Evolutionary conservation across 2,113 vertebrate genomes (phyloP).

Genomic region (Marmota flaviventris): DNA sequence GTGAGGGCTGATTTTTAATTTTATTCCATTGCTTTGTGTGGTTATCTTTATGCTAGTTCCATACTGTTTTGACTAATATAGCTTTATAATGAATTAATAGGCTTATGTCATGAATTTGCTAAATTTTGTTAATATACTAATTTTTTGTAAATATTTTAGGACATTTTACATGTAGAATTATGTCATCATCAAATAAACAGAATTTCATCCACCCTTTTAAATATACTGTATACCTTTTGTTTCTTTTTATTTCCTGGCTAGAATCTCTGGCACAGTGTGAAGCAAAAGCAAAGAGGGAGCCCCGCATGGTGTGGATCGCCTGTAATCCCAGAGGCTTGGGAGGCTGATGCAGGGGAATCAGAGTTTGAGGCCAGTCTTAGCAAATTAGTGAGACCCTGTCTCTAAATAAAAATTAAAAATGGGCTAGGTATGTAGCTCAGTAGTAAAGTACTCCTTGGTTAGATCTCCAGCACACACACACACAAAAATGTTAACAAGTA

Average conservation of each 20-base stretch:
- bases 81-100: not conserved
- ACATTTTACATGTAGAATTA: not conserved
- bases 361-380: too few relatives aligned
- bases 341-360: too few relatives aligned
- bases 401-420: too few relatives aligned
- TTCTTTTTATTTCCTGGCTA: conserved; percentile 2
- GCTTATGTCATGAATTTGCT: not conserved
- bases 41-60: not conserved
- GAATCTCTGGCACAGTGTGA: not conserved
- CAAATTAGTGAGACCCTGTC: too few relatives aligned
- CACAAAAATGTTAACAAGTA: too few relatives aligned
- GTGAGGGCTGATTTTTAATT: not conserved
- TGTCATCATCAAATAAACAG: not conserved
- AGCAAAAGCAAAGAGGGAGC: not conserved
- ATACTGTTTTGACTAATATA: not conserved
- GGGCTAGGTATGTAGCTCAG: too few relatives aligned
- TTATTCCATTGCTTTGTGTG: not conserved
- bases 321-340: too few relatives aligned
- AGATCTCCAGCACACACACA: too few relatives aligned
- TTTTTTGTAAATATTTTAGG: not conserved
- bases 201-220: not conserved
- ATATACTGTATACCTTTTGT: not conserved
- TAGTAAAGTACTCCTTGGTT: too few relatives aligned
- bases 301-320: too few relatives aligned
- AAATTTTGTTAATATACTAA: not conserved